Percentiles rank a stretch among this genome's conserved stretches.
These are phyloP conservation scores for Cerceris ruficornis DNA, from an alignment of 2,888 invertebrate species.

Conservation along the genomic window DNA sequence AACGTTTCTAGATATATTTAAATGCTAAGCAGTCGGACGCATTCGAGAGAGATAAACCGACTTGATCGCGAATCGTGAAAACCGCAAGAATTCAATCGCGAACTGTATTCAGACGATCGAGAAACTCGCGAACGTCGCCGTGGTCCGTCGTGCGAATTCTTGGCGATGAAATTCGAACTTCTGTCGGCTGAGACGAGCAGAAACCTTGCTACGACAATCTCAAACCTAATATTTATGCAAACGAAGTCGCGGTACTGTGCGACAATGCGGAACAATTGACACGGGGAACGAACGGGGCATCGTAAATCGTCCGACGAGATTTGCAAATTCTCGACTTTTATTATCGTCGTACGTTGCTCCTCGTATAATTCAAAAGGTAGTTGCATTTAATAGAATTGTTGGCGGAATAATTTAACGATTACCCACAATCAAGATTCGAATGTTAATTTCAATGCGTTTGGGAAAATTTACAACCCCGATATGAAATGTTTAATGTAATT, in stretches of 20 bases:
- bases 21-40: constrained; percentile 31
- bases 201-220: too few relatives aligned
- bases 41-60: constrained; percentile 28
- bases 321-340: background rate
- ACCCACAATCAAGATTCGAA: background rate
- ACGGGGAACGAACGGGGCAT: too few relatives aligned
- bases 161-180: background rate
- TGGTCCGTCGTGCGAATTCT: background rate
- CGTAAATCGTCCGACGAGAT: too few relatives aligned
- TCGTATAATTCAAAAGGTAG: background rate
- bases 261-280: too few relatives aligned
- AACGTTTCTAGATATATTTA: constrained; percentile 29
- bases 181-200: too few relatives aligned
- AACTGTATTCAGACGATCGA: constrained; percentile 13
- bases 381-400: background rate
- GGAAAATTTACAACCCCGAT: background rate
- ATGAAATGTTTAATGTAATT: background rate
- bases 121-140: background rate
- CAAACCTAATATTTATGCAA: too few relatives aligned
- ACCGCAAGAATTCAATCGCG: constrained; percentile 9
- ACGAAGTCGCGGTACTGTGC: too few relatives aligned
- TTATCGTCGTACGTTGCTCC: background rate
- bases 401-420: background rate
- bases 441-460: background rate
- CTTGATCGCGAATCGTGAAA: constrained; percentile 15